phyloP scores from a whole-genome alignment of 2,113 vertebrate species.

The Hystrix brachyura region DNA sequence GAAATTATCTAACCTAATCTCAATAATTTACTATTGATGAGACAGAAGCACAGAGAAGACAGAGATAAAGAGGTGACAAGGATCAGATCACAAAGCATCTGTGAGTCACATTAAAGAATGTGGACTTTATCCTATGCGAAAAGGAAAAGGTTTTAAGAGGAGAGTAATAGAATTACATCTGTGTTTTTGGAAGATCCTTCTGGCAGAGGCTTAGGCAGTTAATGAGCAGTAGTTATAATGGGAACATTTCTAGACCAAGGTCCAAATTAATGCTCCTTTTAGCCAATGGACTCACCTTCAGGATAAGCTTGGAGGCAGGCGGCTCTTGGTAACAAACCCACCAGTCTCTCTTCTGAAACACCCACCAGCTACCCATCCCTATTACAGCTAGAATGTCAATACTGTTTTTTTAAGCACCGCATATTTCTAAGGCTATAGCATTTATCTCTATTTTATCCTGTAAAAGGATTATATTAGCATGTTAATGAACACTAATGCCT shows the following conservation, averaged over 20 bases:
- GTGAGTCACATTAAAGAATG: neutral
- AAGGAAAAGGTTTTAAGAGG: neutral
- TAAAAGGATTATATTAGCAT: slow-evolving; percentile 78
- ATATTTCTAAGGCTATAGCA: slow-evolving; percentile 64
- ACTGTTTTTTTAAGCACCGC: neutral
- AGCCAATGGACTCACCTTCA: neutral
- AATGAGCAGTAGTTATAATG: neutral
- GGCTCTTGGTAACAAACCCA: neutral
- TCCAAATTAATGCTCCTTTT: neutral
- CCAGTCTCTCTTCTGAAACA: neutral
- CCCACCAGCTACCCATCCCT: rapidly evolving
- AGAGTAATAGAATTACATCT: neutral
- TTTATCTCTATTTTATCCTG: slow-evolving; percentile 72
- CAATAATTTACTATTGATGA: slow-evolving; percentile 12
- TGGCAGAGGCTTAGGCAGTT: neutral
- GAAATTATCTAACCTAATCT: slow-evolving; percentile 52
- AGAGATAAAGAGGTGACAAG: neutral
- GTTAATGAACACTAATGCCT: slow-evolving; percentile 76
- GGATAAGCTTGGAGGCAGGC: neutral
- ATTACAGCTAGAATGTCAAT: neutral
- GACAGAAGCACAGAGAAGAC: neutral
- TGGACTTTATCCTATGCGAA: neutral
- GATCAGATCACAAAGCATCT: neutral
- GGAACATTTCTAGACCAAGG: neutral
- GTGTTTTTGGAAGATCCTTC: neutral